Conservation (phyloP, 2,888 invertebrate species). For the Sinohyriopsis cumingii region DNA sequence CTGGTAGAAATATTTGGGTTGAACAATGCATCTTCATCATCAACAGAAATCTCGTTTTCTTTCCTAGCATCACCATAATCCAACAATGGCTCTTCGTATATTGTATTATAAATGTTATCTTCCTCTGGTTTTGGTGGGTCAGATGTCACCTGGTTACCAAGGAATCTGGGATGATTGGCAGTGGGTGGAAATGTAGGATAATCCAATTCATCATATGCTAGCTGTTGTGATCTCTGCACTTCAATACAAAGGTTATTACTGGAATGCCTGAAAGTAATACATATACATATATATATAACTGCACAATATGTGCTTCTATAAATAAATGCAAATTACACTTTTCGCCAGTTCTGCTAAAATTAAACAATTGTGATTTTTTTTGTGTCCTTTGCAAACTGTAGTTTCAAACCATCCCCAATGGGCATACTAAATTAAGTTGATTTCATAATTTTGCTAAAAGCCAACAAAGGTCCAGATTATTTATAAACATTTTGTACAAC, state of each 20-base stretch:
- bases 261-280: constrained; percentile 38
- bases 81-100: constrained; percentile 29
- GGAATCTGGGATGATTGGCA: constrained; percentile 14
- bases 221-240: constrained; percentile 45
- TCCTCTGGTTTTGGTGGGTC: constrained; percentile 15
- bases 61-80: constrained; percentile 40
- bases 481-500: no score
- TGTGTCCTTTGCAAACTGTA: no score
- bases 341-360: no score
- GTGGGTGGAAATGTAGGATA: constrained; percentile 28
- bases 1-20: constrained; percentile 44
- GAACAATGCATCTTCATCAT: constrained; percentile 27
- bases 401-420: no score
- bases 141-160: constrained; percentile 35
- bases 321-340: no score
- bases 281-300: no score
- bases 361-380: no score
- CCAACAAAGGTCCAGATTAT: no score
- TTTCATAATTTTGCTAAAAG: no score
- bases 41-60: constrained; percentile 49
- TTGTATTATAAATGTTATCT: constrained; percentile 20
- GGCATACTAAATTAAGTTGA: no score
- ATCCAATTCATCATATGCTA: constrained; percentile 43
- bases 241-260: constrained; percentile 43
- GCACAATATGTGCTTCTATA: no score